phyloP scores from a whole-genome alignment of 2,113 vertebrate species.

The Myotis lucifugus region DNA sequence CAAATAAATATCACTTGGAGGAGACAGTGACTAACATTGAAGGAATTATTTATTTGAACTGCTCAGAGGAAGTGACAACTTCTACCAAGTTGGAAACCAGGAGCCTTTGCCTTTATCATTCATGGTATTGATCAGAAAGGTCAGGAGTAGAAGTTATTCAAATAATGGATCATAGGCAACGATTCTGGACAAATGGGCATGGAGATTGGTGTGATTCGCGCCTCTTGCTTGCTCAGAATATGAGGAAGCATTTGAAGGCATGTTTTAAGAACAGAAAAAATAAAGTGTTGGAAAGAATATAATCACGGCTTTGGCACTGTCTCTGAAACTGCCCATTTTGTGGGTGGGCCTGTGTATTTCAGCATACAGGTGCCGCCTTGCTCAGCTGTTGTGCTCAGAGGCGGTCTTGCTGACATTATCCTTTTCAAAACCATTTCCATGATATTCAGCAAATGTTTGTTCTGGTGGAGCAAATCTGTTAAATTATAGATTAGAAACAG shows the following conservation, averaged over 20 bases:
- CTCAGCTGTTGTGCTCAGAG: constrained; percentile 36
- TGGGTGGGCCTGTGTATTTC: background rate
- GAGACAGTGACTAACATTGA: constrained; percentile 39
- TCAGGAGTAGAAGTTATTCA: constrained; percentile 17
- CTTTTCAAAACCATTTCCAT: constrained; percentile 67
- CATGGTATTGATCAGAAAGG: constrained; percentile 61
- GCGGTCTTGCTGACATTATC: constrained; percentile 64
- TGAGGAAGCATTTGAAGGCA: constrained; percentile 36
- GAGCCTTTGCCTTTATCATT: constrained; percentile 46
- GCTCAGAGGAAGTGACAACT: constrained; percentile 43
- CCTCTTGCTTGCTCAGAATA: background rate
- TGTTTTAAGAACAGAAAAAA: background rate
- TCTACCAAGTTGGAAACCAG: constrained; percentile 16
- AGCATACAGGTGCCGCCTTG: constrained; percentile 20
- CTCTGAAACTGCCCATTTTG: background rate
- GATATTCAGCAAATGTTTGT: constrained; percentile 70
- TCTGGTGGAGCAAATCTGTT: constrained; percentile 73
- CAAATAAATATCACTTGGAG: constrained; percentile 52
- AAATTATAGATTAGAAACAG: constrained; percentile 77
- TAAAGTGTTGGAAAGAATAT: background rate
- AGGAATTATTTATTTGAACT: constrained; percentile 59
- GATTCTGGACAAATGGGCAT: constrained; percentile 43
- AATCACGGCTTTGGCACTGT: background rate
- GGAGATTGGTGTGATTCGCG: constrained; percentile 50
- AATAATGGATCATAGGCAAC: constrained; percentile 1